A percentile compares a stretch with the other conserved stretches of the same genome.
Evolutionary conservation across 2,797 vertebrate species (phyloP).

Genomic region (Loriculus beryllinus): DNA sequence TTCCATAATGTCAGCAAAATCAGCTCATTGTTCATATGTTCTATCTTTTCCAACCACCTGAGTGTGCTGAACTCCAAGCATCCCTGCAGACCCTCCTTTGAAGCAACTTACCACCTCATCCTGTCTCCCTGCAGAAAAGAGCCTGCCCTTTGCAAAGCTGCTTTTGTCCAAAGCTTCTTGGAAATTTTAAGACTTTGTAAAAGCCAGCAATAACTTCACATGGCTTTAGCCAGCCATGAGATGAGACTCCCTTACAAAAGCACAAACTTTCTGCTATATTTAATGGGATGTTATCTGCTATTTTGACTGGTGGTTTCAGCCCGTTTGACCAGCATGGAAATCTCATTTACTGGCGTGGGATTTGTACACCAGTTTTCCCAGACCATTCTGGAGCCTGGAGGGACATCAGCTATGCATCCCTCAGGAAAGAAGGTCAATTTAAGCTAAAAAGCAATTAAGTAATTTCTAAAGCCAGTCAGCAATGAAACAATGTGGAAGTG

Average conservation of each 20-base stretch:
- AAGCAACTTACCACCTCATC: not conserved
- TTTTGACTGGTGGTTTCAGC: not conserved
- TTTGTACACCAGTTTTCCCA: not conserved
- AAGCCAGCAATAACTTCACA: not conserved
- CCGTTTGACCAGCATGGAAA: not conserved
- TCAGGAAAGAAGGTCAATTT: not conserved
- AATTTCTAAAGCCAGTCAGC: not conserved
- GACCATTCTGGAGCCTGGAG: not conserved
- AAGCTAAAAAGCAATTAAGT: not conserved
- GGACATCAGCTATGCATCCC: accelerated
- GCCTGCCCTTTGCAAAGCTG: not conserved
- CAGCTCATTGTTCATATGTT: not conserved
- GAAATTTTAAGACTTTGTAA: not conserved
- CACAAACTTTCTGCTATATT: not conserved
- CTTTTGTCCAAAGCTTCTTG: not conserved
- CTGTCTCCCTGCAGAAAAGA: not conserved
- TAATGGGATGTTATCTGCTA: not conserved
- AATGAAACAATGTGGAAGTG: not conserved
- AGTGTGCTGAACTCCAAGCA: not conserved
- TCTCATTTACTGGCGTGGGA: not conserved
- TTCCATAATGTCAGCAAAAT: not conserved
- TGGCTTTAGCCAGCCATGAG: not conserved
- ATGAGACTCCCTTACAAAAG: not conserved
- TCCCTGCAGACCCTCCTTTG: not conserved
- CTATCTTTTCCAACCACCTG: not conserved